Evolutionary conservation across 2,797 vertebrate genomes (phyloP), one percentile per base, ranked within the genome.

Genomic region (Pipistrellus nathusii): DNA sequence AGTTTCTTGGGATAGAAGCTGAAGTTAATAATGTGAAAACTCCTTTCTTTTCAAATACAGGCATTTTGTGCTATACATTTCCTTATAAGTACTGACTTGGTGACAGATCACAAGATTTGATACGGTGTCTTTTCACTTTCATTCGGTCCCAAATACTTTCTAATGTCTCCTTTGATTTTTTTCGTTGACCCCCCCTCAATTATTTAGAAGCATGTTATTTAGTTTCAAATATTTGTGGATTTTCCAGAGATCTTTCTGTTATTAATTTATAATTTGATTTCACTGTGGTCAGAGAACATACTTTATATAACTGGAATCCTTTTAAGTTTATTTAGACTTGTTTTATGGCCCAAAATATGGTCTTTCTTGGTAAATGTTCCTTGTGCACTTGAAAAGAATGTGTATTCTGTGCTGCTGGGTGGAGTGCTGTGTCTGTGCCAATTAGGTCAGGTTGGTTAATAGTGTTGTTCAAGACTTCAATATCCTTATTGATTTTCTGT

Each of bases 251-350:
- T 81, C 77, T 94, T 96, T 96, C 88, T 95, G 94, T 97, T 97
- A 96, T 96, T 96, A 95, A 93, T 93, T 96, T 97, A 95, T 96
- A 96, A 97, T 96, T 95, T 94, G 78, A 97, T 96, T 96, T 94
- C 80, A 90, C 7, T 92, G 94, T 93, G 92, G 95, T 91, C 84
- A 85, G 46, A 95, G 51, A 95, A 78, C 69, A 95, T 90, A 83
- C 64, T 96, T 95, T 71, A 38, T 93, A 71, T 62, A 91, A 90
- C 87, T 81, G 85, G 90, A 89, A 89, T 90, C 64, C 85, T 96
- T 96, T 90, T 92, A 95, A 93, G 85, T 96, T 95, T 94, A 93
- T 94, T 97, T 90, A 96, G 78, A 82, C 75, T 96, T 91, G 48
- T 87, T 93, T 96, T 92, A 88, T 90, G 73, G 62, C 48, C 77